Percentiles rank a stretch among this genome's conserved stretches.
phyloP scores from a whole-genome alignment of 2,888 invertebrate genomes.

The Synanthedon formicaeformis region DNA sequence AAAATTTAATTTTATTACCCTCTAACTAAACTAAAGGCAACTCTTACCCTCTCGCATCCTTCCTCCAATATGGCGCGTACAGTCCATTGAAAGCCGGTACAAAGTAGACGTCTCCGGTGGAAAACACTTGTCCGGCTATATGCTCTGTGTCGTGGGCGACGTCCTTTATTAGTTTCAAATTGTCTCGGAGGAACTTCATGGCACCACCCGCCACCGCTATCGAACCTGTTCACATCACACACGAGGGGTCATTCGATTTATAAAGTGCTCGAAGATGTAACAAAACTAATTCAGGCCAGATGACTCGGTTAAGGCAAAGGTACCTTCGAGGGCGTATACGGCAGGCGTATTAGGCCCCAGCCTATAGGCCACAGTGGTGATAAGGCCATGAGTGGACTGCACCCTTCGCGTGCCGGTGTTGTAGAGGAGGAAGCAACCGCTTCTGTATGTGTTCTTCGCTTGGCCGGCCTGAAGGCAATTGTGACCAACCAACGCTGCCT shows the following conservation, averaged over 20 bases:
- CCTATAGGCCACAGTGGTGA: conserved; percentile 93
- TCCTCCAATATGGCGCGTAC: conserved; percentile 98
- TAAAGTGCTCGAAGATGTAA: neutral
- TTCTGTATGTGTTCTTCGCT: conserved; percentile 94
- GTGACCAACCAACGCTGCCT: conserved; percentile 93
- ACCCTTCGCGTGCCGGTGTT: conserved; percentile 91
- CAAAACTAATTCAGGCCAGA: too few relatives aligned
- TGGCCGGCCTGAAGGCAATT: conserved; percentile 88
- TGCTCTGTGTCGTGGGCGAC: conserved; percentile 77
- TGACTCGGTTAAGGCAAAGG: too few relatives aligned
- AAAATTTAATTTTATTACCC: neutral
- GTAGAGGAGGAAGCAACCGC: conserved; percentile 94
- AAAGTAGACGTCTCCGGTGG: conserved; percentile 96
- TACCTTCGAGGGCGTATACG: conserved; percentile 94
- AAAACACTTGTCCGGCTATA: conserved; percentile 83
- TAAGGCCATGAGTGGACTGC: conserved; percentile 86
- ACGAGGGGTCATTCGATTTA: too few relatives aligned
- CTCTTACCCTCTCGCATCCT: conserved; percentile 89
- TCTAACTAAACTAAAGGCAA: neutral
- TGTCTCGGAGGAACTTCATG: conserved; percentile 93
- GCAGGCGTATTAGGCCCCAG: conserved; percentile 84
- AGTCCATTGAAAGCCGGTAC: conserved; percentile 98
- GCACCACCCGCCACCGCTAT: conserved; percentile 94
- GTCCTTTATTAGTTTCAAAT: conserved; percentile 85
- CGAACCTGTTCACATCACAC: conserved; percentile 74